These are phyloP conservation scores for Melanotaenia nigrans DNA, from an alignment of 2,797 vertebrate genomes.

Conservation along the genomic window DNA sequence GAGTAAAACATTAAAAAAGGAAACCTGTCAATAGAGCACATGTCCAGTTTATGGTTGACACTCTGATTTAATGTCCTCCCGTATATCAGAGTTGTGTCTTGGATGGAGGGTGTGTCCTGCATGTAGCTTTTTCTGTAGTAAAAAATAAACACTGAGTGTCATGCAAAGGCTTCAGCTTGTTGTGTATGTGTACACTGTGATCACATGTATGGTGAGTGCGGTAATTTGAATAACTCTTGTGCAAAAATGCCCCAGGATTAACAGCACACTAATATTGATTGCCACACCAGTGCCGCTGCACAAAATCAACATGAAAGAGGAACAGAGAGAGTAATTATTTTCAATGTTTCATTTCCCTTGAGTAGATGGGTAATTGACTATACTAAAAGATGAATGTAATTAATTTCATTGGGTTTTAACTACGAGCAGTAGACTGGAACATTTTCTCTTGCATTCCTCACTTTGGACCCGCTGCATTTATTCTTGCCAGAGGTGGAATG, in stretches of 20 bases:
- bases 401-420: slow-evolving; percentile 56
- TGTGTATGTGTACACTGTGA: slow-evolving; percentile 1
- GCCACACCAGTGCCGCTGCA: slow-evolving; percentile 11
- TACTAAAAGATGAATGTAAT: slow-evolving; percentile 55
- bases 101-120: not conserved
- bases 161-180: not conserved
- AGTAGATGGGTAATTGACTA: slow-evolving; percentile 58
- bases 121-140: not conserved
- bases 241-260: slow-evolving; percentile 29
- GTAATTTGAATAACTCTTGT: slow-evolving; percentile 30
- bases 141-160: too few species aligned
- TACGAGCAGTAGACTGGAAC: slow-evolving; percentile 24
- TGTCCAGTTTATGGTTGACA: slow-evolving; percentile 36
- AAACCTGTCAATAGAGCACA: slow-evolving; percentile 35
- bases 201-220: slow-evolving; percentile 6
- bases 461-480: not conserved
- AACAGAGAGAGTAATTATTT: slow-evolving; percentile 60
- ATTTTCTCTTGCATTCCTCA: slow-evolving; percentile 23
- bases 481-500: slow-evolving; percentile 8
- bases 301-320: slow-evolving; percentile 38
- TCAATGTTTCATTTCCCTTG: slow-evolving; percentile 56
- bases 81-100: slow-evolving; percentile 40
- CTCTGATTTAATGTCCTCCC: slow-evolving; percentile 43
- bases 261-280: slow-evolving; percentile 55
- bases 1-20: slow-evolving; percentile 27